Conservation (phyloP, 1,140 invertebrate genomes). For the Apis florea region DNA sequence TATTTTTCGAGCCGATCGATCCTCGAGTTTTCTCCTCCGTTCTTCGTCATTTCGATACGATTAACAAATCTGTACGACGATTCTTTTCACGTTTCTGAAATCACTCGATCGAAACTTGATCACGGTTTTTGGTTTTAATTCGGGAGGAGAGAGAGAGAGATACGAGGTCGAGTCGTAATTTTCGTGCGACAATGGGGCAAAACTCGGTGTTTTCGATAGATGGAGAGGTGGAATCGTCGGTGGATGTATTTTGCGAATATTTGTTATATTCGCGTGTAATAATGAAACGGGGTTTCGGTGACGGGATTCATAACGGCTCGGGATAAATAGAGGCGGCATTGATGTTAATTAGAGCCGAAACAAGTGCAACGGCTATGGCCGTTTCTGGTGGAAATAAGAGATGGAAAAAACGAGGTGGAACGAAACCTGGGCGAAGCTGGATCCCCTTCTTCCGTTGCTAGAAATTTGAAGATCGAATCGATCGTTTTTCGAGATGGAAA, state of each 20-base stretch:
- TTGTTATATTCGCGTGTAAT: background rate
- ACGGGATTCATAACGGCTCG: background rate
- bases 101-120: background rate
- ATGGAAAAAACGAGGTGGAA: background rate
- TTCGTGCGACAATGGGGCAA: background rate
- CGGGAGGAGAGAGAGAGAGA: background rate
- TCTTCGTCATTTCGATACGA: background rate
- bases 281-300: constrained; percentile 4
- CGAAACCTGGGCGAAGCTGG: background rate
- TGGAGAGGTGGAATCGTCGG: too few relatives aligned
- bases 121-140: background rate
- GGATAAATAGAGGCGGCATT: constrained; percentile 7
- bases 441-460: background rate
- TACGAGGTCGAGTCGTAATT: background rate
- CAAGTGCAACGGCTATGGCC: background rate
- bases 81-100: too few relatives aligned
- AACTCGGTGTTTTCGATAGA: constrained; percentile 12
- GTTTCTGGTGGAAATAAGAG: background rate
- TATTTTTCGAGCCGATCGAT: constrained; percentile 9
- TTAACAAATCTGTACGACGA: too few relatives aligned
- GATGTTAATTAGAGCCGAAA: constrained; percentile 43
- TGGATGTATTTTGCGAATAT: constrained; percentile 12
- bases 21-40: background rate
- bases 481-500: too few relatives aligned
- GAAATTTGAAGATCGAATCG: background rate